Percentiles rank a stretch among this genome's conserved stretches.
These are phyloP conservation scores for Trachelus iudaicus DNA, from an alignment of 2,888 invertebrate species.

Conservation along the genomic window DNA sequence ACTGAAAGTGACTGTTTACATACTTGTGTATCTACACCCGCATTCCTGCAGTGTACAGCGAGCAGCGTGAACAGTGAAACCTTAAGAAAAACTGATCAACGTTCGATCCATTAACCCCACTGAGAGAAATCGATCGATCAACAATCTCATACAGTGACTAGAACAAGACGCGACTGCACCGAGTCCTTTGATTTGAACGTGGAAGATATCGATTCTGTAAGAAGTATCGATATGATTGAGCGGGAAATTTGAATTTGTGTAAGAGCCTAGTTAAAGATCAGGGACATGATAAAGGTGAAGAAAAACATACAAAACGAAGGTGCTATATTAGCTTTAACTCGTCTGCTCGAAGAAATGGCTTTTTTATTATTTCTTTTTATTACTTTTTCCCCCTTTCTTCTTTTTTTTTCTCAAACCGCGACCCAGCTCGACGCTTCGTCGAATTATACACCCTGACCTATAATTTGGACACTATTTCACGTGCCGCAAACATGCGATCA, in stretches of 20 bases:
- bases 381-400: neutral
- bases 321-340: neutral
- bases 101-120: conserved; percentile 36
- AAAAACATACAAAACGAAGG: neutral
- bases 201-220: neutral
- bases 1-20: neutral
- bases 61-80: conserved; percentile 32
- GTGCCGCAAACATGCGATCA: conserved; percentile 57
- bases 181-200: neutral
- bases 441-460: conserved; percentile 53
- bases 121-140: conserved; percentile 27
- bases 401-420: conserved; percentile 31
- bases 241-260: neutral
- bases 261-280: neutral
- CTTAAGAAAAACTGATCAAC: conserved; percentile 33
- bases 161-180: neutral
- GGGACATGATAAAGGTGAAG: neutral
- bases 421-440: conserved; percentile 42
- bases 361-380: conserved; percentile 20
- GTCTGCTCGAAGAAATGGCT: conserved; percentile 32
- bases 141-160: neutral
- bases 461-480: conserved; percentile 61
- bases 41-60: neutral
- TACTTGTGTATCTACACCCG: neutral
- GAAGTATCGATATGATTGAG: neutral